Conservation (phyloP, 2,113 vertebrate species). For the Halcyon senegalensis region DNA sequence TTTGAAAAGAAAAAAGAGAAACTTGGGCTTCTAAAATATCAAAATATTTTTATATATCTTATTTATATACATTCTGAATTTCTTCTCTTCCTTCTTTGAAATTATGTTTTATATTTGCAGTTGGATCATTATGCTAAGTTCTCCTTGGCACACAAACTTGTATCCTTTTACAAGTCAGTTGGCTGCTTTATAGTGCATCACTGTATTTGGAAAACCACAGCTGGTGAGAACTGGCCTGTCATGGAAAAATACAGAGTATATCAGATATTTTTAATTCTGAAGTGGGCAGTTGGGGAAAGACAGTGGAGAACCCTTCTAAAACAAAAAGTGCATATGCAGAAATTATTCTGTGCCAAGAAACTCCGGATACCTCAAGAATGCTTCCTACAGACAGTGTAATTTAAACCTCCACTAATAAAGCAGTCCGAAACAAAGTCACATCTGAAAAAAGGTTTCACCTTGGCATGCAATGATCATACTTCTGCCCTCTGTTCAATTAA, state of each 20-base stretch:
- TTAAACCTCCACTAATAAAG: not conserved
- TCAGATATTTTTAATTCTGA: slow-evolving; percentile 1
- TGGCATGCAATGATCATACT: not conserved
- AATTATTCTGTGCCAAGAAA: not conserved
- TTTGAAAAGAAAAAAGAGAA: not conserved
- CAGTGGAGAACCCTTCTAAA: not conserved
- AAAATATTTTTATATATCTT: not conserved
- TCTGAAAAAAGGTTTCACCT: not conserved
- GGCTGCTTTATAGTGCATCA: slow-evolving; percentile 1
- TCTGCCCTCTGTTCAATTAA: not conserved
- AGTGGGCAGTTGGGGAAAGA: not conserved
- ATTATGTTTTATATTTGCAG: not conserved
- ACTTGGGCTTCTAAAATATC: not conserved
- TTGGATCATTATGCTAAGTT: slow-evolving; percentile 11
- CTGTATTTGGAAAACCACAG: slow-evolving; percentile 36
- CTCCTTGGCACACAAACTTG: not conserved
- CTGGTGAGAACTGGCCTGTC: not conserved
- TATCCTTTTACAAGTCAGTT: slow-evolving; percentile 28
- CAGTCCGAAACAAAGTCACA: not conserved
- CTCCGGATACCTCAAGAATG: not conserved
- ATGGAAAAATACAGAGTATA: not conserved
- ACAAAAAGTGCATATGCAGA: not conserved
- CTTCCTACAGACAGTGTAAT: not conserved
- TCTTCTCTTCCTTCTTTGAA: not conserved
- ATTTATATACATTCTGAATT: not conserved